These are phyloP conservation scores for Leptopterna dolabrata DNA, from an alignment of 2,888 invertebrate genomes.

Conservation along the genomic window DNA sequence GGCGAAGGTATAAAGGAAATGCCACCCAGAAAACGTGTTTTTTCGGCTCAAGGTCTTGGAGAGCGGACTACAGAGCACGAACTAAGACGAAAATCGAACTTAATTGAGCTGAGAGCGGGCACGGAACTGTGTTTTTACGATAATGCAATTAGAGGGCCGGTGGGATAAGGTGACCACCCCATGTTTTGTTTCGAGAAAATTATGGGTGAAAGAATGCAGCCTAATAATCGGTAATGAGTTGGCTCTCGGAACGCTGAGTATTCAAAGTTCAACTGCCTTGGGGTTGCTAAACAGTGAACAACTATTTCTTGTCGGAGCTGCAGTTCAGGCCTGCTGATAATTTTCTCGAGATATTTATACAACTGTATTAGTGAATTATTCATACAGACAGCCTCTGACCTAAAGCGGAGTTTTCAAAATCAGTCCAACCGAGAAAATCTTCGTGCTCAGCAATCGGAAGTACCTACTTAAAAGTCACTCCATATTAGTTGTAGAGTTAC, in stretches of 20 bases:
- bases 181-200: background rate
- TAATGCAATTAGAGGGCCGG: background rate
- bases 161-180: background rate
- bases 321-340: no score
- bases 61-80: background rate
- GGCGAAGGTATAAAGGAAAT: background rate
- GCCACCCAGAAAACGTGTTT: background rate
- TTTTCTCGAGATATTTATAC: no score
- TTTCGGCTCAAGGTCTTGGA: background rate
- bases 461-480: no score
- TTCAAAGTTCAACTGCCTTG: no score
- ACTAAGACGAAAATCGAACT: background rate
- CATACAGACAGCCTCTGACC: no score
- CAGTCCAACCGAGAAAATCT: no score
- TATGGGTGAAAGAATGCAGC: background rate
- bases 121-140: background rate
- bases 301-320: no score
- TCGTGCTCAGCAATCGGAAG: no score
- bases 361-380: no score
- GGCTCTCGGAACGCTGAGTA: background rate
- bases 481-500: no score
- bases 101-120: background rate
- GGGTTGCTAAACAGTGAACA: no score
- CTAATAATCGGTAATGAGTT: conserved; percentile 3
- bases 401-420: no score